Evolutionary conservation across 2,888 invertebrate species (phyloP).

Genomic region (Mesorhabditis spiculigera): DNA sequence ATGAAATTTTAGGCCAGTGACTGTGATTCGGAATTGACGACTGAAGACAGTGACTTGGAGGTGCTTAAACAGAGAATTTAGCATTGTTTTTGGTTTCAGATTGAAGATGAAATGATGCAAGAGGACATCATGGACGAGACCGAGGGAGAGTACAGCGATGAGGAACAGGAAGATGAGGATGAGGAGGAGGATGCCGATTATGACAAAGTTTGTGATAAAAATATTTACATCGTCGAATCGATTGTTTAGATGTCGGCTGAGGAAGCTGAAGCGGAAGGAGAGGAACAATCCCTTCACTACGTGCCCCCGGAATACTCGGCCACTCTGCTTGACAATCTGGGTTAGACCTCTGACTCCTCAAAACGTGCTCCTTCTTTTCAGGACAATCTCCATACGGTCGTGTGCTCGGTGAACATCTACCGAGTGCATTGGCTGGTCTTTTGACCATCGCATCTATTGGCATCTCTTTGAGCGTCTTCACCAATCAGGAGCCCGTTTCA

Average conservation of each 20-base stretch:
- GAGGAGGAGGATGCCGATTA: neutral
- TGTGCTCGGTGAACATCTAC: too few species aligned
- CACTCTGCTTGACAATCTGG: too few species aligned
- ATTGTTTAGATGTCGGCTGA: conserved; percentile 68
- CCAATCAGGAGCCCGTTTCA: too few species aligned
- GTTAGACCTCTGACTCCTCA: too few species aligned
- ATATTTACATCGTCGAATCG: neutral
- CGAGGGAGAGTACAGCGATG: too few species aligned
- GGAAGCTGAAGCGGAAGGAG: conserved; percentile 76
- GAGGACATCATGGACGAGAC: neutral
- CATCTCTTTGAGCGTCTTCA: too few species aligned
- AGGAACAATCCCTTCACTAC: neutral
- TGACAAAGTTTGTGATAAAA: neutral
- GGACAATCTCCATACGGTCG: too few species aligned
- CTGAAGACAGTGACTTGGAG: conserved; percentile 5
- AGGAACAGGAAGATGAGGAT: neutral
- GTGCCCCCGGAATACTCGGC: neutral
- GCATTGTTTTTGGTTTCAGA: neutral
- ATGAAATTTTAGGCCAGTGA: neutral
- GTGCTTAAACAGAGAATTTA: neutral
- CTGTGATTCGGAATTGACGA: neutral
- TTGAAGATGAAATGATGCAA: neutral
- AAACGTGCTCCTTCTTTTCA: too few species aligned
- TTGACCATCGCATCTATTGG: too few species aligned
- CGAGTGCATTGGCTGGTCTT: too few species aligned